These are phyloP conservation scores for Microdon myrmicae DNA, from an alignment of 2,888 invertebrate species.

Conservation along the genomic window DNA sequence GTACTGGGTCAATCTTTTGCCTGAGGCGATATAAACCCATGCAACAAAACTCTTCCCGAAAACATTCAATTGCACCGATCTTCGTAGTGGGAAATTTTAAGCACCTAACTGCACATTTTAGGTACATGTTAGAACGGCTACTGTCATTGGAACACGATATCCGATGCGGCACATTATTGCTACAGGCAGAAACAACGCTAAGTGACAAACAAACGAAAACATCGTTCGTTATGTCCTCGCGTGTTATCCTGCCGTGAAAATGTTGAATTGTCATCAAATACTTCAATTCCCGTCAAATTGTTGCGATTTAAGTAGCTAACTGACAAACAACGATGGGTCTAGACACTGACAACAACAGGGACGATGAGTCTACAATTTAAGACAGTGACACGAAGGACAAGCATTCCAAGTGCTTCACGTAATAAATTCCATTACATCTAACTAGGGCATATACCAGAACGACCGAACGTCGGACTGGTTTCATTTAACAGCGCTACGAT, in stretches of 20 bases:
- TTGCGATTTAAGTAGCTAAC: slow-evolving; percentile 36
- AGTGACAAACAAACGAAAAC: too few relatives aligned
- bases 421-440: slow-evolving; percentile 44
- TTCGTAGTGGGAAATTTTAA: too few relatives aligned
- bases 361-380: too few relatives aligned
- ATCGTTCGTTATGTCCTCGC: slow-evolving; percentile 15
- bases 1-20: too few relatives aligned
- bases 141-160: too few relatives aligned
- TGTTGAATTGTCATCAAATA: slow-evolving; percentile 41
- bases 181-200: too few relatives aligned
- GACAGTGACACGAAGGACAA: not conserved
- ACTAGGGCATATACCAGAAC: slow-evolving; percentile 15
- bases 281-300: slow-evolving; percentile 31
- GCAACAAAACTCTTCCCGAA: too few relatives aligned
- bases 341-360: slow-evolving; percentile 1
- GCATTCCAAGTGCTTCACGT: slow-evolving; percentile 17
- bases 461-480: slow-evolving; percentile 29
- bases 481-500: slow-evolving; percentile 40
- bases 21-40: too few relatives aligned
- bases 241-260: slow-evolving; percentile 23
- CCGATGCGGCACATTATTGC: too few relatives aligned
- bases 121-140: too few relatives aligned
- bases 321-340: slow-evolving; percentile 1
- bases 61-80: too few relatives aligned
- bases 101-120: too few relatives aligned